A percentile compares a stretch with the other conserved stretches of the same genome.
phyloP scores from a whole-genome alignment of 35 echinoderm and acorn worm genomes.

The Chiridota heheva region DNA sequence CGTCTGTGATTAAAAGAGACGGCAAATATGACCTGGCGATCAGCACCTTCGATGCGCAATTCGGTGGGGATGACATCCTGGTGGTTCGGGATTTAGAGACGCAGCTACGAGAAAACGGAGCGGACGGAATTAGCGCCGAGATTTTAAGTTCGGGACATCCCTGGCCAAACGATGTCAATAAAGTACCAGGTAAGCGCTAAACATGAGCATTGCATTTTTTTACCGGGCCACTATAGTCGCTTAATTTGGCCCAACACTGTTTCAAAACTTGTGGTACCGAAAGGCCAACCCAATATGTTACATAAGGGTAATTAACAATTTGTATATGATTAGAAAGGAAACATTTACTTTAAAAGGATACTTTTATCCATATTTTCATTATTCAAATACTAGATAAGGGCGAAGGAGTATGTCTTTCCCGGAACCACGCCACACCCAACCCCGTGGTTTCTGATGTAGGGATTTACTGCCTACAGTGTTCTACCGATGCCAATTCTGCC shows the following conservation, averaged over 20 bases:
- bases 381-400: too few relatives aligned
- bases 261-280: neutral
- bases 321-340: neutral
- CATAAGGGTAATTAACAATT: neutral
- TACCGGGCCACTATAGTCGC: neutral
- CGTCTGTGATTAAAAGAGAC: slow-evolving; percentile 23
- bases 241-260: neutral
- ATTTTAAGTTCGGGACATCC: slow-evolving; percentile 27
- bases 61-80: slow-evolving; percentile 42
- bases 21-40: slow-evolving; percentile 53
- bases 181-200: slow-evolving; percentile 74
- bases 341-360: neutral
- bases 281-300: neutral
- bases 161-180: slow-evolving; percentile 82
- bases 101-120: slow-evolving; percentile 16
- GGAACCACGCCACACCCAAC: neutral
- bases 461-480: neutral
- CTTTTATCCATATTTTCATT: neutral
- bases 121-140: slow-evolving; percentile 28
- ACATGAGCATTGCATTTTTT: neutral
- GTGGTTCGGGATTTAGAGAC: slow-evolving; percentile 64
- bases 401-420: too few relatives aligned
- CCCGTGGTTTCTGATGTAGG: neutral
- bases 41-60: slow-evolving; percentile 61
- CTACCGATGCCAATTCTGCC: neutral